Percentiles rank a stretch among this genome's conserved stretches.
These are phyloP conservation scores for Geococcyx californianus DNA, from an alignment of 2,113 vertebrate species.

Conservation along the genomic window DNA sequence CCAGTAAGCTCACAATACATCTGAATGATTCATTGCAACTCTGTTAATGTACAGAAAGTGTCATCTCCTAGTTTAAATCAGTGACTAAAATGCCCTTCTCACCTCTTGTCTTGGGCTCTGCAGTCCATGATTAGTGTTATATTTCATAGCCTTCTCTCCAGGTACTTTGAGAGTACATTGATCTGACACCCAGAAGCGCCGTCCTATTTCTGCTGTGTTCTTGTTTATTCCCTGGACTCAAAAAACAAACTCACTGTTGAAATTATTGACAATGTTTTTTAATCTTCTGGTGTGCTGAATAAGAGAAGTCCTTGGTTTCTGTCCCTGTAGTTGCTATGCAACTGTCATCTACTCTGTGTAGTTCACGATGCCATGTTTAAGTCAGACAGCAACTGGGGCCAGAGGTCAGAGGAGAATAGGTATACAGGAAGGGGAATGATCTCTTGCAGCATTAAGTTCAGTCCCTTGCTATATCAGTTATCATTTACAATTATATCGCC, in stretches of 20 bases:
- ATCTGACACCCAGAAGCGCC: background rate
- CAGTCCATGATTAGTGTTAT: background rate
- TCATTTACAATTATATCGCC: background rate
- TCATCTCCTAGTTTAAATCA: background rate
- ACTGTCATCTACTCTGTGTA: background rate
- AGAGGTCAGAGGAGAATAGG: background rate
- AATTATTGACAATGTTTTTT: background rate
- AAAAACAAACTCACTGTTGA: background rate
- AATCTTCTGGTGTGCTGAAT: background rate
- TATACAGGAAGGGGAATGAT: background rate
- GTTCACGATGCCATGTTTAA: background rate
- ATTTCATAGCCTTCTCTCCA: background rate
- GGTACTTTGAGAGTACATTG: rapidly evolving
- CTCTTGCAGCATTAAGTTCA: background rate
- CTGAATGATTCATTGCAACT: background rate
- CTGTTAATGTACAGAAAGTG: background rate
- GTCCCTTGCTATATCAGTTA: background rate
- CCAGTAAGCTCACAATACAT: rapidly evolving
- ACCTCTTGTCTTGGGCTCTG: background rate
- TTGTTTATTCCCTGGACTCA: background rate
- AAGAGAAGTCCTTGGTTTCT: background rate
- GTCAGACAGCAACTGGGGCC: background rate
- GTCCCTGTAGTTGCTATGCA: background rate
- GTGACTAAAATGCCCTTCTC: background rate
- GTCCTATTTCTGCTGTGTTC: background rate